Evolutionary conservation across 2,797 vertebrate genomes (phyloP), one percentile per base, ranked within the genome.

Genomic region (Kryptopterus vitreolus): DNA sequence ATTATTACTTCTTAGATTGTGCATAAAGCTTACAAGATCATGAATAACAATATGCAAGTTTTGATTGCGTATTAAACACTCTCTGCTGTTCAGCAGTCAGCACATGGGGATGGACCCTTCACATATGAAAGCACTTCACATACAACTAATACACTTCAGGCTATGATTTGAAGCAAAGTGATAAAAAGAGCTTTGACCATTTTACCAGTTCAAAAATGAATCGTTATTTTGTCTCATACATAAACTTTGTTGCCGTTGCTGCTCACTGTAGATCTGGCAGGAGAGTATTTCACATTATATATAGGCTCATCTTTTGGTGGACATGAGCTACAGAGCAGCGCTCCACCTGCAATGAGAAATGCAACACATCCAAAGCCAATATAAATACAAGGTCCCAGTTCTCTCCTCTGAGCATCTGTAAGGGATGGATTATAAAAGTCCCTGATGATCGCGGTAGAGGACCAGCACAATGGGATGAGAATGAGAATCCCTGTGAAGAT

Each of bases 381-480:
- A 82, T 97, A 99, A 70, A 98, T 94, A 0, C 96, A 89, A 0
- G 95, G 92, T 0, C 98, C 98, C 13, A 98, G 88, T 87, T 98
- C 97, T 18, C 84, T 91, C 88, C 95, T 98, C 90, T 93, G 93
- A 0, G 91, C 76, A 0, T 85, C 24, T 0, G 11, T 0, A 2
- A 90, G 0, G 77, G 94, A 0, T 0, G 96, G 96, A 87, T 95
- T 94, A 93, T 97, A 95, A 92, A 98, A 98, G 24, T 96, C 84
- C 0, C n/a, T 88, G 80, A 98, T 90, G 86, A 96, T 50, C 78
- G 24, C 85, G 89, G 95, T 91, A 70, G 96, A 96, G 0, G 94
- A 95, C 96, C 96, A 99, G 87, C 89, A 95, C 77, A 97, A 86
- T 0, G 97, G 97, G 80, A 97, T 91, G 61, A 99, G 91, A 76